Conservation (phyloP, 2,113 vertebrate species). For the Scolopax mira region DNA sequence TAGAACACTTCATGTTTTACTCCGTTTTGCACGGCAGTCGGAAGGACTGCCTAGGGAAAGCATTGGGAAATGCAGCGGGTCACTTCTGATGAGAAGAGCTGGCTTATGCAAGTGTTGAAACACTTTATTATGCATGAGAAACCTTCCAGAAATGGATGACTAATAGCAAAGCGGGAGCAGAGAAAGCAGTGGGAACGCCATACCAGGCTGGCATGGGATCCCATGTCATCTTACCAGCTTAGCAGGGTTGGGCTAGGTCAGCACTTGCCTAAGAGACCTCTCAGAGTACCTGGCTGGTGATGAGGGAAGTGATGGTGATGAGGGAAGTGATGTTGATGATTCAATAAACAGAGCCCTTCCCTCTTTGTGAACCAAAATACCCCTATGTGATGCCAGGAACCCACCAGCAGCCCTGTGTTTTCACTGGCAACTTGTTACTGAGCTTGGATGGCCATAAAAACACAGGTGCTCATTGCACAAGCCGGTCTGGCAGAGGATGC, state of each 20-base stretch:
- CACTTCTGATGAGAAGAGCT: conserved; percentile 42
- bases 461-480: neutral
- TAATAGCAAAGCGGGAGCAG: conserved; percentile 42
- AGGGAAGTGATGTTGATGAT: conserved; percentile 64
- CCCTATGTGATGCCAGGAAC: neutral
- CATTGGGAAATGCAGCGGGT: conserved; percentile 40
- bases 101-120: conserved; percentile 48
- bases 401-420: neutral
- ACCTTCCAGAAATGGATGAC: conserved; percentile 64
- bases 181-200: conserved; percentile 51
- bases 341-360: conserved; percentile 61
- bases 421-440: neutral
- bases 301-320: conserved; percentile 62
- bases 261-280: conserved; percentile 64
- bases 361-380: neutral
- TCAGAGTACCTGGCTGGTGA: conserved; percentile 38
- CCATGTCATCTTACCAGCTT: conserved; percentile 58
- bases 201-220: conserved; percentile 47
- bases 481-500: neutral
- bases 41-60: conserved; percentile 60
- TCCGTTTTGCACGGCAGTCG: neutral
- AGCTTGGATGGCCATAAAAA: neutral
- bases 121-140: conserved; percentile 62
- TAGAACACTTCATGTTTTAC: conserved; percentile 55
- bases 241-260: conserved; percentile 65